Evolutionary conservation across 2,113 vertebrate species (phyloP).

Genomic region (Columba janthina): DNA sequence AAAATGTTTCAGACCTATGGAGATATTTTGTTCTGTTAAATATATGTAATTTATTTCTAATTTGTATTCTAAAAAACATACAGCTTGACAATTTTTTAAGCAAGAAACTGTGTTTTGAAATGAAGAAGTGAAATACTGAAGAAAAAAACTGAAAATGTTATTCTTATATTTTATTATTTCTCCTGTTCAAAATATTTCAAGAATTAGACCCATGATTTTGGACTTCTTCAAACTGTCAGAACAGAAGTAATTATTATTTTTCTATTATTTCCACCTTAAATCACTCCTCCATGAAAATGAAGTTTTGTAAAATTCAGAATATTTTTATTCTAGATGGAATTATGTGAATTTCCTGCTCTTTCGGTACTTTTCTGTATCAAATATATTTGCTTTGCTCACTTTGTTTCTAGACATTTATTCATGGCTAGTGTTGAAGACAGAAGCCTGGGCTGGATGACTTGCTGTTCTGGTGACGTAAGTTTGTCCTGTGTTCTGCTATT

Average conservation of each 20-base stretch:
- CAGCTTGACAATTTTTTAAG: background rate
- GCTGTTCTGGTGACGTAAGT: background rate
- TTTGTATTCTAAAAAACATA: accelerated
- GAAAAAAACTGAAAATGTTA: background rate
- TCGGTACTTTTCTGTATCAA: background rate
- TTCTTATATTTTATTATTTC: background rate
- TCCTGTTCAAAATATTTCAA: background rate
- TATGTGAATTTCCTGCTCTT: background rate
- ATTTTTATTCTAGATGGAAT: background rate
- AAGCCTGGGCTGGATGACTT: background rate
- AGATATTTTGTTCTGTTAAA: background rate
- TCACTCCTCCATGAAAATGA: background rate
- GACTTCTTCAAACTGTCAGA: background rate
- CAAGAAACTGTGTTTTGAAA: background rate
- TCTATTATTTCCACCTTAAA: background rate
- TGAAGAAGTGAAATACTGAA: background rate
- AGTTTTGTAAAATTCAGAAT: background rate
- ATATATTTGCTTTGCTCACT: accelerated
- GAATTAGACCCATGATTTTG: background rate
- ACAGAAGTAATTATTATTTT: background rate
- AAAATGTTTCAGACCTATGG: no score
- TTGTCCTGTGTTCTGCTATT: background rate
- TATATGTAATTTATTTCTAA: background rate
- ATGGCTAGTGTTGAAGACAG: background rate
- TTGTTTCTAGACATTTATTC: background rate